Evolutionary conservation across 2,113 vertebrate species (phyloP), one percentile per base, ranked within the genome.

Genomic region (Ifrita kowaldi): DNA sequence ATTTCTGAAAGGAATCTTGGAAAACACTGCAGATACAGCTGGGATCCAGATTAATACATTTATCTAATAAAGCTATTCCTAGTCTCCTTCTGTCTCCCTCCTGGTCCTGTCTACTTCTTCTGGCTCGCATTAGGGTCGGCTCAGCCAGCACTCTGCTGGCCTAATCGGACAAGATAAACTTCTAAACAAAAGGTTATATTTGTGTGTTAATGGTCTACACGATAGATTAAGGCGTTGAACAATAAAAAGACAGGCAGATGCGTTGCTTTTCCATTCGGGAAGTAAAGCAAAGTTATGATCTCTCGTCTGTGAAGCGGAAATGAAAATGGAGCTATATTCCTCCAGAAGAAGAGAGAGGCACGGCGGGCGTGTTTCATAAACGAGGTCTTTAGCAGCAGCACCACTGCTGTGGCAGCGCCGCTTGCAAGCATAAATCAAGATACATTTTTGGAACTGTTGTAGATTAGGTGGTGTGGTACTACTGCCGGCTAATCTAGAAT

Each of bases 1-100:
- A 94, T 96, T 97, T 97, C 91, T 94, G 97, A 96, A 96, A 95
- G 87, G 37, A 94, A 50, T 91, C 55, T 86, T 89, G 89, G 96
- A 92, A 87, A 96, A 76, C 80, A 7, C 56, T 84, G 93, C 85
- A 57, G 77, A 88, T 70, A 82, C 98, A 98, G 98, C 97, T 98
- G 98, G 90, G 73, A 84, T 69, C 95, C 98, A 98, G 97, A 97
- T 96, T 95, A 89, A 93, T 69, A 69, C 26, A 19, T 46, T 81
- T 90, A 90, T 95, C 95, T 95, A 90, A 87, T 94, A 87, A 82
- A 95, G 80, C 67, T 74, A 53, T 87, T 93, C 77, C 69, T 46
- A 3, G 67, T 32, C 55, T 46, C 87, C 79, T 83, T 44, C 74
- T 82, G 67, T 37, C 80, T 77, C 42, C 75, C 30, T 26, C 37